Conservation (phyloP, 2,888 invertebrate species). For the Teleiodes luculella region DNA sequence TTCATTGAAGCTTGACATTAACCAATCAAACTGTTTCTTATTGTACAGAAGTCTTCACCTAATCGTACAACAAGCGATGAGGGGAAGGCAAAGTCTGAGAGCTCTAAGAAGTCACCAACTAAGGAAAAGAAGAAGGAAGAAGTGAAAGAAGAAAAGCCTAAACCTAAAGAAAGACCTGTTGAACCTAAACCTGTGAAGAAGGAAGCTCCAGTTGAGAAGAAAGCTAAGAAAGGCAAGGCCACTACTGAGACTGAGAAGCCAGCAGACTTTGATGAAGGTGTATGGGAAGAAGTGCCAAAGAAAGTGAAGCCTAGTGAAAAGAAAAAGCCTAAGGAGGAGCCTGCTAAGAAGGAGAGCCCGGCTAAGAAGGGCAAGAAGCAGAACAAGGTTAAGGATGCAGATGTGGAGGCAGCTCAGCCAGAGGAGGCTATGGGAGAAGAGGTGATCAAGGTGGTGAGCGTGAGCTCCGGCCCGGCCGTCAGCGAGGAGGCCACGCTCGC, state of each 20-base stretch:
- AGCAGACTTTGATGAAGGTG: conserved; percentile 85
- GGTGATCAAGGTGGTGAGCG: conserved; percentile 65
- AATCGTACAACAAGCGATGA: conserved; percentile 80
- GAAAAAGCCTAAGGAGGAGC: conserved; percentile 53
- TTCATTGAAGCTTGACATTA: conserved; percentile 1
- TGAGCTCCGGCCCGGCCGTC: conserved; percentile 54
- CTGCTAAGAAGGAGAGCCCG: conserved; percentile 68
- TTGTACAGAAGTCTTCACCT: conserved; percentile 77
- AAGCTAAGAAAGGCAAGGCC: conserved; percentile 80
- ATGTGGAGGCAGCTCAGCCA: conserved; percentile 51
- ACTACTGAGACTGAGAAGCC: conserved; percentile 81
- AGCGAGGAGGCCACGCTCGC: conserved; percentile 64
- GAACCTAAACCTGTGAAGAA: conserved; percentile 63
- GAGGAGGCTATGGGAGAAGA: conserved; percentile 54
- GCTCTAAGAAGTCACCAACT: conserved; percentile 75
- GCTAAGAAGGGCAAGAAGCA: conserved; percentile 67
- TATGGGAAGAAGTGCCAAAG: conserved; percentile 87
- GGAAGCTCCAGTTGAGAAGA: conserved; percentile 66
- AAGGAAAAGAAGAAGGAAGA: conserved; percentile 80
- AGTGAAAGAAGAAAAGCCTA: conserved; percentile 69
- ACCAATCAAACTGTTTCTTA: not conserved
- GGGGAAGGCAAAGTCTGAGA: conserved; percentile 78
- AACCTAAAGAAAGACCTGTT: conserved; percentile 58
- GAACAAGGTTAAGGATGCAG: conserved; percentile 60
- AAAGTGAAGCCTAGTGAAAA: conserved; percentile 69